These are phyloP conservation scores for Gopherus evgoodei DNA, from an alignment of 2,113 vertebrate genomes.

Conservation along the genomic window DNA sequence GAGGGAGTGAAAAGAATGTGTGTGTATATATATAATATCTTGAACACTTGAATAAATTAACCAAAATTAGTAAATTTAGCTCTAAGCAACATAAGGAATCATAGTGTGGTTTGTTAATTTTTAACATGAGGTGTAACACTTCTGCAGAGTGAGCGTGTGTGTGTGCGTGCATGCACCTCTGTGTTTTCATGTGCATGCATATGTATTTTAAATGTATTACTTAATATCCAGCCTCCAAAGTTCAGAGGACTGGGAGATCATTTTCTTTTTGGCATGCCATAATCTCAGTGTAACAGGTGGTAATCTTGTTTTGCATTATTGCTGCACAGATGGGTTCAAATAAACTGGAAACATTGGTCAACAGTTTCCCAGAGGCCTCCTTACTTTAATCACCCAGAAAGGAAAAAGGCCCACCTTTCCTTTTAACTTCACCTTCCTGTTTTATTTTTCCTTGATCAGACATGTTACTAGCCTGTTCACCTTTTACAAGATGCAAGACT, in stretches of 20 bases:
- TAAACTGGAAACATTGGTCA: fast-evolving
- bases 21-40: neutral
- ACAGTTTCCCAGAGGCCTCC: neutral
- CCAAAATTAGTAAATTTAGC: neutral
- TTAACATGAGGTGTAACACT: neutral
- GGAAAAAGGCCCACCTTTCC: neutral
- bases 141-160: neutral
- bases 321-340: neutral
- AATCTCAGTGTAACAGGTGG: conserved; percentile 17
- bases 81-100: neutral
- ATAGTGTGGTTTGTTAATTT: neutral
- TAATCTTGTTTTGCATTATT: neutral
- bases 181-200: neutral
- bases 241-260: conserved; percentile 19
- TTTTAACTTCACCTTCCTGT: fast-evolving
- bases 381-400: neutral
- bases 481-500: neutral
- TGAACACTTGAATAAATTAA: neutral
- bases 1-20: fast-evolving
- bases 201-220: neutral
- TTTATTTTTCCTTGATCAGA: neutral
- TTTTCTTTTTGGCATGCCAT: neutral
- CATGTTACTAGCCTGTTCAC: neutral
- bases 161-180: neutral
- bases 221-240: neutral